Base-by-base conservation (phyloP, 2,113 vertebrate genomes). In the Balaenoptera acutorostrata region DNA sequence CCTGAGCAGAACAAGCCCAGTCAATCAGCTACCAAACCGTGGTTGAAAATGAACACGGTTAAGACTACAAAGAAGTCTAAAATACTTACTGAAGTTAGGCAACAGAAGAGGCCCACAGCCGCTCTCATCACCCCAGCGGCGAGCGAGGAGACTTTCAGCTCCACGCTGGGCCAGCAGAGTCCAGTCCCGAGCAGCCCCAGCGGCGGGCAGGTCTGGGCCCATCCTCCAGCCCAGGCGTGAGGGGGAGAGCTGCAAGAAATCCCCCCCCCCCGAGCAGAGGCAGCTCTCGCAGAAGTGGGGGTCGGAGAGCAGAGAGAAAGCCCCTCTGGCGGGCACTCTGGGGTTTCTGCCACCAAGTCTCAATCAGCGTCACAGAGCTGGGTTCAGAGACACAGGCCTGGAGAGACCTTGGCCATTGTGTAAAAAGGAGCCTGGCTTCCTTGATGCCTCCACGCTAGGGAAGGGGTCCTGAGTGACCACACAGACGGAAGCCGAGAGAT, bases 291-390 rank as follows among this genome's bases (percentile, higher is more conserved):
- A 17, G 46, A 39, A 52, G 46, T 9, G 12, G 25, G 23, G 49
- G n/a, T n/a, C 1, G 2, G 49, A 17, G 25, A 10, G 9, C 25
- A 0, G 17, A 31, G 41, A 1, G 41, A 0, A 18, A 25, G 2
- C 20, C 12, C 25, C 44, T 20, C 25, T 2, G 14, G 0, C 21
- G 20, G 33, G 57, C 6, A 41, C 18, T 17, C 83, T 20, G 46
- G 46, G 33, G 61, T 27, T 59, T 23, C 68, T 44, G 68, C 68
- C 77, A 27, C 49, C 49, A 52, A 25, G 78, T 6, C 78, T 39
- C 78, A 4, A 1, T 15, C 12, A 25, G 52, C n/a, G 13, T 59
- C 52, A 18, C 4, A 5, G 75, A 36, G 78, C 21, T 57, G 52
- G 78, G 52, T 27, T 59, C 23, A 0, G 31, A 36, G 52, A 81